phyloP scores from a whole-genome alignment of 1,140 invertebrate species.

The Helicoverpa armigera region DNA sequence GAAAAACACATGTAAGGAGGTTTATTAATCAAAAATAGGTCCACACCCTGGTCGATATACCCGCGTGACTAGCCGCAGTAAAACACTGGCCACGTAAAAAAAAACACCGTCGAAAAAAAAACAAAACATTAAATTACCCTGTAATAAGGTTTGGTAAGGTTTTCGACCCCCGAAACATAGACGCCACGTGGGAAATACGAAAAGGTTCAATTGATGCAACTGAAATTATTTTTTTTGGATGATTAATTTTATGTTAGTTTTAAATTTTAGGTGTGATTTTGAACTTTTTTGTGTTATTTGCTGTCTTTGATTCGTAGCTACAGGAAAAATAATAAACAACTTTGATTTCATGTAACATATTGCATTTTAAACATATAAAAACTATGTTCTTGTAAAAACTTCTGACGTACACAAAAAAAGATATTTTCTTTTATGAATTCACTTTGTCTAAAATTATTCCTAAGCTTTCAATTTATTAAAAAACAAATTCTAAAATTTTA shows the following conservation, averaged over 20 bases:
- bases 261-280: slow-evolving; percentile 1
- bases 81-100: slow-evolving; percentile 71
- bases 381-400: no score
- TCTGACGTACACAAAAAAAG: no score
- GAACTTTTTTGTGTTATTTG: neutral
- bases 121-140: slow-evolving; percentile 80
- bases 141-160: slow-evolving; percentile 79
- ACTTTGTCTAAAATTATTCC: neutral
- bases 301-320: no score
- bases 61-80: slow-evolving; percentile 77
- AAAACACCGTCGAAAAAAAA: slow-evolving; percentile 73
- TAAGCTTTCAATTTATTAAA: neutral
- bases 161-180: slow-evolving; percentile 74
- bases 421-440: neutral
- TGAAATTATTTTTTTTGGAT: slow-evolving; percentile 49
- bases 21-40: slow-evolving; percentile 56
- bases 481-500: neutral
- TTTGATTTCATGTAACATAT: no score
- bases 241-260: slow-evolving; percentile 44
- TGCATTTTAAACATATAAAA: no score
- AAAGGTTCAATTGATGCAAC: slow-evolving; percentile 57
- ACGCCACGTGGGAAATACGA: slow-evolving; percentile 81
- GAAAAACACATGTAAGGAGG: neutral
- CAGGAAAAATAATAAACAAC: no score
- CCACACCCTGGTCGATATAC: slow-evolving; percentile 76